Percentiles rank a stretch among this genome's conserved stretches.
Conservation (phyloP, 2,113 vertebrate genomes). For the Phalacrocorax carbo region DNA sequence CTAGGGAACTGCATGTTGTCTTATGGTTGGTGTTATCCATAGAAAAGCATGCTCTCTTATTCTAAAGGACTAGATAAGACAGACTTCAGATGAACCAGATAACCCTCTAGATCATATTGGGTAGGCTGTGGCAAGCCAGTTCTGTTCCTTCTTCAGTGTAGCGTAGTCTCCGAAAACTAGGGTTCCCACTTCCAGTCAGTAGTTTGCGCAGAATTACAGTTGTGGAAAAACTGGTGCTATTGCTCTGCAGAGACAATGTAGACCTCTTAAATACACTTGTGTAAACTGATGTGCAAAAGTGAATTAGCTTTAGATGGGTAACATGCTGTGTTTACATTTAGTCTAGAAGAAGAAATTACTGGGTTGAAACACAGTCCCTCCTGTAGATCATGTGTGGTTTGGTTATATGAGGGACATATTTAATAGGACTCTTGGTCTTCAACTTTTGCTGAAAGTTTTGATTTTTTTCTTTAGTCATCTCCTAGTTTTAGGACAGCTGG, state of each 20-base stretch:
- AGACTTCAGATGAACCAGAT: neutral
- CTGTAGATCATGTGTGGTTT: neutral
- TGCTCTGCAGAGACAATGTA: neutral
- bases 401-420: neutral
- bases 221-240: neutral
- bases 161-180: neutral
- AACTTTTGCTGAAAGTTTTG: neutral
- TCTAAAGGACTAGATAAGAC: neutral
- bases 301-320: neutral
- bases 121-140: neutral
- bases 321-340: neutral
- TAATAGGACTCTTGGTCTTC: neutral
- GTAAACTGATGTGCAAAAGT: neutral
- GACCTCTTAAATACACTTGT: neutral
- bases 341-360: neutral
- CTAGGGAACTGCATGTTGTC: neutral
- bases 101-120: neutral
- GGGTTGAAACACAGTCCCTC: neutral
- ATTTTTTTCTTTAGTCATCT: neutral
- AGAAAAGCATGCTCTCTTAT: neutral
- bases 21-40: neutral
- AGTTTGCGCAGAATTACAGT: neutral
- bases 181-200: neutral
- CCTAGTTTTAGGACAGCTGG: neutral
- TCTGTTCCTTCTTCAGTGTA: neutral